Percentiles rank a stretch among this genome's conserved stretches.
These are phyloP conservation scores for Diogma glabrata DNA, from an alignment of 2,888 invertebrate species.

Conservation along the genomic window DNA sequence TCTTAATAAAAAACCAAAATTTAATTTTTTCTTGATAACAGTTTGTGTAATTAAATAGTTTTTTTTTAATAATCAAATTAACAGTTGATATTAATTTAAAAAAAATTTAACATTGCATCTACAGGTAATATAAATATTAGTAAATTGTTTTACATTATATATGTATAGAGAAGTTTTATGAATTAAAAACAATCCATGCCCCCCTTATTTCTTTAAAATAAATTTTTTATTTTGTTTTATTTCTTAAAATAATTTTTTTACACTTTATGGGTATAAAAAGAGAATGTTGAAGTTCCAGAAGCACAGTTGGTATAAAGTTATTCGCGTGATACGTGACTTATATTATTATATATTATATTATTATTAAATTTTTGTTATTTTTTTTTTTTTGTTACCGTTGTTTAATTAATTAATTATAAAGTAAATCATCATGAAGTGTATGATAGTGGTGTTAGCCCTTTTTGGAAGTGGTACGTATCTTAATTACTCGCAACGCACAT, in stretches of 20 bases:
- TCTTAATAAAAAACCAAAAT: no score
- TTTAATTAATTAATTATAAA: conserved; percentile 4
- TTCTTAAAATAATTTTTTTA: conserved; percentile 11
- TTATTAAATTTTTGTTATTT: conserved; percentile 9
- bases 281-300: conserved; percentile 36
- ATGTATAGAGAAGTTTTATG: no score
- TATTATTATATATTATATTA: conserved; percentile 7
- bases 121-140: conserved; percentile 5
- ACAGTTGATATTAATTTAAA: no score
- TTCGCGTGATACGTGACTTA: conserved; percentile 20
- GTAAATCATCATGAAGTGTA: conserved; percentile 27
- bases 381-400: conserved; percentile 9
- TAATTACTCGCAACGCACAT: no score
- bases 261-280: conserved; percentile 37
- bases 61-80: no score
- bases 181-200: conserved; percentile 7
- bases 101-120: no score
- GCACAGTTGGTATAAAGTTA: conserved; percentile 38
- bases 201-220: conserved; percentile 7
- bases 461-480: conserved; percentile 58
- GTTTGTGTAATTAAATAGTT: no score
- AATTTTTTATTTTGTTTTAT: conserved; percentile 6
- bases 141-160: conserved; percentile 1
- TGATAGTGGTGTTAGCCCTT: conserved; percentile 48
- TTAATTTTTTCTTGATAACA: no score